Base-by-base conservation (phyloP, 2,797 vertebrate species). In the Psittacula echo region DNA sequence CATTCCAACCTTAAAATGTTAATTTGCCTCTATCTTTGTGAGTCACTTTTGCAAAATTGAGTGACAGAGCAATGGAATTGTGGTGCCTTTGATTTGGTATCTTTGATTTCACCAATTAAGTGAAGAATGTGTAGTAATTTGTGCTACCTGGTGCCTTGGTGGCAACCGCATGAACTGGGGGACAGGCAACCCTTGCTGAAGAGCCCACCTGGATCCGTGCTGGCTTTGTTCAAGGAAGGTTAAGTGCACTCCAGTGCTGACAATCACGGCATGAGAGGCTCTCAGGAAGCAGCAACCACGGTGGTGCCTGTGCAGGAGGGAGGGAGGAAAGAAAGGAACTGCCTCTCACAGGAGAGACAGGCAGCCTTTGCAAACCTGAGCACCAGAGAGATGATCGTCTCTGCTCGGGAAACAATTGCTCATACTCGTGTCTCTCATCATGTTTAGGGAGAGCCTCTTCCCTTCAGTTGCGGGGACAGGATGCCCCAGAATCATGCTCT, bases 231-330 rank as follows among this genome's bases (percentile, higher is more conserved):
- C 9, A 3, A 50, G 20, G 70, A 41, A 93, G 90, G 91, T 85
- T 81, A 96, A 96, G 86, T 85, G 90, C 86, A 84, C 86, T 95
- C 87, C 84, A 96, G 71, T 1, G 5, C 71, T 91, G 79, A 78
- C 65, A 93, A 66, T 90, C 54, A 5, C 19, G 7, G 50, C 8
- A 23, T 89, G 86, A 96, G 88, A 94, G 78, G 66, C 84, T 96
- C 90, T 93, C 71, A 62, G 88, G 37, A 41, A 61, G 73, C 50
- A 14, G 62, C 77, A 84, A 74, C 13, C 2, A 1, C 15, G 6
- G 65, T 7, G 1, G 13, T 61, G 71, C 61, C 75, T 80, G 62
- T 4, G 5, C 12, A 4, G 42, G 81, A 72, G 37, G 48, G 29
- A 58, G 44, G 2, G 56, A 58, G 56, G 56, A 24, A 26, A 24